Conservation (phyloP, 1,140 invertebrate genomes). For the Pseudomyrmex dendroicus region DNA sequence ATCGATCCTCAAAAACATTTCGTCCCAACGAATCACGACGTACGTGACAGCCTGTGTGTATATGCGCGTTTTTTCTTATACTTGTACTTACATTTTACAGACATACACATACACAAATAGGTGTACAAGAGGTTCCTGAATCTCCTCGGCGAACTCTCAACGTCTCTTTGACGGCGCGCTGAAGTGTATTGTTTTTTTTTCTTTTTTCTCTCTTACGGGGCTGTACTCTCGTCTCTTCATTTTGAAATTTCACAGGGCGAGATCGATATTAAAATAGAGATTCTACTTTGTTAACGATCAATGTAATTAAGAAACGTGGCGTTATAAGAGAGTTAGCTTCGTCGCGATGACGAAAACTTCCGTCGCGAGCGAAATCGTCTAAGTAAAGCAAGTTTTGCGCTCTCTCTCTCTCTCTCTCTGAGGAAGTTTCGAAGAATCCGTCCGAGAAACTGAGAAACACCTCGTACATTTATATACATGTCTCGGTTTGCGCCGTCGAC, state of each 20-base stretch:
- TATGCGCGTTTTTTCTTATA: conserved; percentile 27
- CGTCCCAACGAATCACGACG: conserved; percentile 1
- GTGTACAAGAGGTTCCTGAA: conserved; percentile 33
- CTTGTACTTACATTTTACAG: conserved; percentile 63
- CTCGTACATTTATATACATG: conserved; percentile 35
- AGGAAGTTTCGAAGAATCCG: neutral
- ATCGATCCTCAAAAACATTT: neutral
- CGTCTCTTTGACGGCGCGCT: neutral
- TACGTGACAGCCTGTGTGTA: conserved; percentile 30
- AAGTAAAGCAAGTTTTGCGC: neutral
- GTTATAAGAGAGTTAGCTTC: neutral
- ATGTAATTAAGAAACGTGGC: neutral
- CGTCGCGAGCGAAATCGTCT: neutral
- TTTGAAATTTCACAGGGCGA: conserved; percentile 3
- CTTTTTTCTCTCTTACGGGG: neutral
- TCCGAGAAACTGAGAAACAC: conserved; percentile 9
- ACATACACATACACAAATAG: conserved; percentile 62
- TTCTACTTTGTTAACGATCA: neutral
- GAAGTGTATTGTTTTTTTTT: conserved; percentile 6
- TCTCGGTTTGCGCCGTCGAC: conserved; percentile 42
- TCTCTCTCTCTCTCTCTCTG: too few species aligned
- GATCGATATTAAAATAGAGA: conserved; percentile 15
- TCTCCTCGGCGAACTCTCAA: conserved; percentile 23
- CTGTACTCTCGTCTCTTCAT: too few species aligned
- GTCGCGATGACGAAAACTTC: neutral